Base-by-base conservation (phyloP, 2,797 vertebrate species). In the Garrulus glandarius region DNA sequence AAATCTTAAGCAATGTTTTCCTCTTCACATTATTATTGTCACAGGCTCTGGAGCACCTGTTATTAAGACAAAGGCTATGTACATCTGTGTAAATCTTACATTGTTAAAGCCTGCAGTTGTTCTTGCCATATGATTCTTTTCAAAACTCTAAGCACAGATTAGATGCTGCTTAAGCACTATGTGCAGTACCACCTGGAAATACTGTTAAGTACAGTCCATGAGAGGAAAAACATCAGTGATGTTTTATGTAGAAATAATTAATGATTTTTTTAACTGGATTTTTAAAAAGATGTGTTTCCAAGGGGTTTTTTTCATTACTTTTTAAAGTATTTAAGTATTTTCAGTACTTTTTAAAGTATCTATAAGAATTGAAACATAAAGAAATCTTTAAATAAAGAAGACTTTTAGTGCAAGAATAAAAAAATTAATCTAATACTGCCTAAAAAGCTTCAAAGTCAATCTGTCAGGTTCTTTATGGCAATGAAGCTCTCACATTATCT, bases 401-500 rank as follows among this genome's bases (percentile, higher is more conserved):
- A 43, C 79, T 97, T 97, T 87, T 74, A 95, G 75, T 61, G 63
- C 91, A 96, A 97, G 92, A 93, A 97, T 92, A 16, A 70, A 71
- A 74, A 95, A 92, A 97, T 95, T 93, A 94, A 96, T 97, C 94
- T 98, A 97, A 98, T 98, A 96, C 96, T 87, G 91, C 95, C 95
- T 94, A 95, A 97, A 98, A 96, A 90, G 84, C 97, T 98, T 98
- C 97, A 97, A 98, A 98, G 97, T 93, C 89, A 90, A 85, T 84
- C 85, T 97, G 97, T 97, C 96, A 96, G 32, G 43, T 96, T 97
- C 97, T 97, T 97, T 97, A 95, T 97, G 97, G 92, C 95, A 96
- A 60, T 52, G 89, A 96, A 97, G 85, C 96, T 84, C 95, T 96
- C 59, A 64, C 91, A 95, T 97, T 98, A 98, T 98, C 97, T 98